phyloP scores from a whole-genome alignment of 2,888 invertebrate genomes.

The Hoplodrina blanda region DNA sequence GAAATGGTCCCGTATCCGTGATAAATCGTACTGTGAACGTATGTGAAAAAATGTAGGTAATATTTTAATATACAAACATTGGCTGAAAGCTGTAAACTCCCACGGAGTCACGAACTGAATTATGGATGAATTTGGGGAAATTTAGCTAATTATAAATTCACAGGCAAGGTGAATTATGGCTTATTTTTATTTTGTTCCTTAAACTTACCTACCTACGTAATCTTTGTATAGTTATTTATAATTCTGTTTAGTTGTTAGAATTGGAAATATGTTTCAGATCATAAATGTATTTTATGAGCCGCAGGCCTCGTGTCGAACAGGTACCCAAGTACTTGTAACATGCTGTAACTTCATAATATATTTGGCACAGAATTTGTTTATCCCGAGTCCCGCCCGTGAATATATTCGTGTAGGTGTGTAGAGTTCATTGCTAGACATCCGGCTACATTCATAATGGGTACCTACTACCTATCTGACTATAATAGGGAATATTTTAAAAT shows the following conservation, averaged over 20 bases:
- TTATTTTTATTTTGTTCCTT: not conserved
- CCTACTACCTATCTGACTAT: slow-evolving; percentile 10
- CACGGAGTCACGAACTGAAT: slow-evolving; percentile 15
- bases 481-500: slow-evolving; percentile 48
- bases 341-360: slow-evolving; percentile 71
- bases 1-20: slow-evolving; percentile 65
- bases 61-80: slow-evolving; percentile 41
- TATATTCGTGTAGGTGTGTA: slow-evolving; percentile 68
- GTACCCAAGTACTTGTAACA: slow-evolving; percentile 34
- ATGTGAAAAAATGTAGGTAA: slow-evolving; percentile 38
- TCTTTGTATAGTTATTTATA: no score
- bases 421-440: slow-evolving; percentile 80
- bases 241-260: not conserved
- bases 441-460: slow-evolving; percentile 41
- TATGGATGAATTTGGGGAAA: slow-evolving; percentile 21
- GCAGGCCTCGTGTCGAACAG: slow-evolving; percentile 71
- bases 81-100: slow-evolving; percentile 32
- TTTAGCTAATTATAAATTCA: slow-evolving; percentile 3
- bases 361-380: slow-evolving; percentile 82
- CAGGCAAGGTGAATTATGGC: not conserved
- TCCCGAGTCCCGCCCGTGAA: slow-evolving; percentile 78
- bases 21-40: slow-evolving; percentile 30
- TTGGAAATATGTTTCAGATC: slow-evolving; percentile 29
- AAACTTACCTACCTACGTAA: no score
- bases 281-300: slow-evolving; percentile 20